Base-by-base conservation (phyloP, 2,113 vertebrate genomes). In the Bufo gargarizans region DNA sequence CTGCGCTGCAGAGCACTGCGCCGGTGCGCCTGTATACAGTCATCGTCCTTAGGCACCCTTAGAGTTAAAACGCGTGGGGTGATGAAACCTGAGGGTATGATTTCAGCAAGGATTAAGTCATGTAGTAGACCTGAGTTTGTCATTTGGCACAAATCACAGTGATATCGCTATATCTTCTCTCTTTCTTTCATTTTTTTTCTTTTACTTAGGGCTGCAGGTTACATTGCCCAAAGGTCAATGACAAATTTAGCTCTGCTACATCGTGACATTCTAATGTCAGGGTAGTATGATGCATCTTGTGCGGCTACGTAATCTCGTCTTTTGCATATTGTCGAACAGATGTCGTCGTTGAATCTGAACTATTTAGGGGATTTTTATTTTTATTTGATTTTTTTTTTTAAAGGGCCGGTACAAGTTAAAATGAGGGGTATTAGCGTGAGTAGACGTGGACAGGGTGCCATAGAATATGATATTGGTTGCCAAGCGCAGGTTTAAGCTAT, bases 321-420 rank as follows among this genome's bases (percentile, higher is more conserved):
- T 5, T 49, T 13, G 17, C 58, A 49, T 49, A 71, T 55, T 84
- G 82, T 5, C 5, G 12, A 84, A 55, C 82, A 84, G 82, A 84
- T 69, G 82, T 59, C 55, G 3, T 13, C 47, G 3, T 3, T 49
- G 72, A 76, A 76, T 10, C 2, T 4, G 16, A 81, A 43, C 19
- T 8, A 61, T 59, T 59, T 19, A 22, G 33, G 33, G 33, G 33
- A 33, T 33, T 1, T 33, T n/a, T n/a, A n/a, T 12, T 58, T 58
- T 58, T 58, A 10, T 58, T 53, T 53, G 4, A 5, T 53, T 53
- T 17, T 63, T 65, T 20, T 63, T n/a, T n/a, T 74, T 76, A 76
- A 76, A 76, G 72, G 47, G 72, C 16, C 47, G 45, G 72, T 76
- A 50, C 5, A 45, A 43, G 67, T 4, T 33, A 43, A 33, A 33